Evolutionary conservation across 2,888 invertebrate species (phyloP), one percentile per base, ranked within the genome.

Genomic region (Chouioia cunea): DNA sequence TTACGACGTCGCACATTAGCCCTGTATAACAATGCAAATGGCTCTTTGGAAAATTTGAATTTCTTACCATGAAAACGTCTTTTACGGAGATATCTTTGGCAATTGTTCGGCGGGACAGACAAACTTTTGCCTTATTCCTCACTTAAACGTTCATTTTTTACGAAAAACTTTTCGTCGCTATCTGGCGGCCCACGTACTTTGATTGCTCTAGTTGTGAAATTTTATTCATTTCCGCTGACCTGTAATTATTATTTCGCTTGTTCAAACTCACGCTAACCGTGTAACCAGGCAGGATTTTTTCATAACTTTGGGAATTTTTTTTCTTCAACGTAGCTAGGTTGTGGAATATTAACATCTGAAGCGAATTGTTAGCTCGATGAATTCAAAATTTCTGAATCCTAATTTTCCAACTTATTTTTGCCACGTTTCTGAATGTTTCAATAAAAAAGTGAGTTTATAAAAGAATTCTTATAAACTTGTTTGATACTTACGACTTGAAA

Each of bases 161-260:
- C 53, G 23, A 36, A 43, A 15, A 56, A 70, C 59, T 20, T 60
- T 60, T 50, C 46, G 43, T 27, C 57, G 48, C n/a, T n/a, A n/a
- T n/a, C 6, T n/a, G n/a, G n/a, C 57, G 18, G 16, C 4, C 52
- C 58, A 15, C 56, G 22, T 15, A 14, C 46, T 69, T 20, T 20
- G 52, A 64, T 58, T 54, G 70, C 36, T 27, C 58, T 16, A 70
- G 65, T 43, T 70, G 64, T 70, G 43, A 70, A 70, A 53, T 59
- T 65, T 43, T 54, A 48, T 48, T 70, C 54, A 16, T 48, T 59
- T 53, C 10, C 10, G 53, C 52, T 57, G 58, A 53, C 48, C 48
- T 52, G 57, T 56, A 65, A 70, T 70, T 65, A 58, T 58, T 46
- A 8, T 12, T 36, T 36, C 10, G 36, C 36, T 36, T 10, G 36